These are phyloP conservation scores for Clusia tigrina DNA, from an alignment of 2,888 invertebrate genomes.

Conservation along the genomic window DNA sequence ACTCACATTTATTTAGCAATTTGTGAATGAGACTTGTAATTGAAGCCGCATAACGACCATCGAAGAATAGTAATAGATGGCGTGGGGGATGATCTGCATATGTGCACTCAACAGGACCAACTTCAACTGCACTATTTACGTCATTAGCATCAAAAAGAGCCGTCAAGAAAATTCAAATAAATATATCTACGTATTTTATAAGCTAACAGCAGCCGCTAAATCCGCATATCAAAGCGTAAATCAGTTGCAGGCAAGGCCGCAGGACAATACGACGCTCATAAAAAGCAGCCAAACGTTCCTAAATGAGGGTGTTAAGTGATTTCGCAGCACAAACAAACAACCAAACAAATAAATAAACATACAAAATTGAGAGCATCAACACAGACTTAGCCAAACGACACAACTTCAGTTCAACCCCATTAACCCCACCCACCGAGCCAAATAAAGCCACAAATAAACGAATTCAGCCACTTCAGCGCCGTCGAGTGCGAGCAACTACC, in stretches of 20 bases:
- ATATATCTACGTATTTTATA: neutral
- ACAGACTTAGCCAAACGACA: slow-evolving; percentile 10
- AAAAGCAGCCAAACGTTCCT: neutral
- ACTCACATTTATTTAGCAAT: slow-evolving; percentile 51
- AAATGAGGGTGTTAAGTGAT: slow-evolving; percentile 47
- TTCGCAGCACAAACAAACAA: slow-evolving; percentile 31
- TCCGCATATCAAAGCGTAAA: slow-evolving; percentile 43
- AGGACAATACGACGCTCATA: slow-evolving; percentile 10
- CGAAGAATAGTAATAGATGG: no score
- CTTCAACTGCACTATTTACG: neutral
- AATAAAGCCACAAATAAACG: no score
- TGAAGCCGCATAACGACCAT: slow-evolving; percentile 50
- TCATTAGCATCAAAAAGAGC: neutral
- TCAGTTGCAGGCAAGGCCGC: slow-evolving; percentile 42
- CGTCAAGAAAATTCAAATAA: neutral
- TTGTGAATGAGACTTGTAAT: slow-evolving; percentile 54
- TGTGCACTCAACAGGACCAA: no score
- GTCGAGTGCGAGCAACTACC: no score
- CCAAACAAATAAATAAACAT: slow-evolving; percentile 7
- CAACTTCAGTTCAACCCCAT: slow-evolving; percentile 10
- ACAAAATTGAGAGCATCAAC: slow-evolving; percentile 3
- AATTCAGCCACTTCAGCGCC: no score
- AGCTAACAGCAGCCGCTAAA: neutral
- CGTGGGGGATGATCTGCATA: no score
- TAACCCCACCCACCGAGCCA: no score